Base-by-base conservation (phyloP, 2,888 invertebrate genomes). In the Mactromeris polynyma region DNA sequence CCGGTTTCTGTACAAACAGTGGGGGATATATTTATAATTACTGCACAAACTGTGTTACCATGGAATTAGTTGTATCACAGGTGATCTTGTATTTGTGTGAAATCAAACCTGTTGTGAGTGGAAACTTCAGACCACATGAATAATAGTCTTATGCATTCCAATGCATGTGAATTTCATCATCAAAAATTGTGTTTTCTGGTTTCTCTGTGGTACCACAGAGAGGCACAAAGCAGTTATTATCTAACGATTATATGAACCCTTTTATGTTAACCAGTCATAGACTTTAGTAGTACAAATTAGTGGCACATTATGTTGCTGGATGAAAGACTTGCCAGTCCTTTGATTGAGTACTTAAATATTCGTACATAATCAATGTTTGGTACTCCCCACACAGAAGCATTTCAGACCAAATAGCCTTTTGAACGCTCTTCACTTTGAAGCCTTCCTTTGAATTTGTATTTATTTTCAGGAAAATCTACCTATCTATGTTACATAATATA, bases 151-250 rank as follows among this genome's bases (percentile, higher is more conserved):
- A 33, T 54, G 64, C 40, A 64, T 38, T 36, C 58, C 26, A 82
- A 73, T 69, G 46, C 73, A 40, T 79, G 46, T 46, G 46, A 31
- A 83, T 83, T 83, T 33, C 83, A 83, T 83, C 73, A 83, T 83
- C 83, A 46, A 73, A 83, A 46, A 73, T 40, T 26, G 33, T 69
- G 42, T 77, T 31, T 40, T 40, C n/a, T 73, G 54, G 7, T 58
- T 38, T 26, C 83, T 42, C 40, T 46, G 83, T 33, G 40, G 38
- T 69, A n/a, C 69, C 31, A 26, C 38, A n/a, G 83, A 40, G 26
- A 14, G 69, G 83, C 73, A 85, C 88, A 88, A 85, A 85, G 54
- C 46, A 36, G 79, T 82, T 83, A 89, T 89, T 89, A 85, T 85
- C 89, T 33, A 36, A 83, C 83, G 69, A 87, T 87, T 83, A 87